Evolutionary conservation across 1,140 invertebrate genomes (phyloP), one percentile per base, ranked within the genome.

Genomic region (Anoplophora glabripennis): DNA sequence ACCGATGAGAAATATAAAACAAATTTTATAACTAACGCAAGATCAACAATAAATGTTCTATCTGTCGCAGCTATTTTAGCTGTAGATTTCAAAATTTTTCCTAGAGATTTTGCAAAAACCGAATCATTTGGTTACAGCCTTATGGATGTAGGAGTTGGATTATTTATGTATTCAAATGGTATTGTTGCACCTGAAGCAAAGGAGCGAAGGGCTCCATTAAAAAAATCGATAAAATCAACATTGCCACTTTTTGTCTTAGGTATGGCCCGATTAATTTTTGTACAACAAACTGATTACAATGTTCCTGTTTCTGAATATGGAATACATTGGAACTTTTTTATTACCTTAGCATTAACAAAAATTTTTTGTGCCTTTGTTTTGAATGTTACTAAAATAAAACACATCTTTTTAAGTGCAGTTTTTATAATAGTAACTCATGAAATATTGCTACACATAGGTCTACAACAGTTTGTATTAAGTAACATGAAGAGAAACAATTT

Each of bases 271-370:
- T 85, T 81, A 57, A 28, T 86, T 1, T 74, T 83, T n/a, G 77
- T 88, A 9, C 84, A 84, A 69, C 68, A 80, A 56, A 74, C 87
- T 3, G 82, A 90, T 54, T 98, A 98, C 76, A 88, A 93, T 53
- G 86, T 90, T 70, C 89, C 94, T 75, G 82, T 92, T 0, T 84
- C 86, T 5, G 96, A 98, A 73, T 99, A 98, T 80, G 96, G 96
- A 3, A 80, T 89, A 4, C 94, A 98, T 77, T 96, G 95, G 92
- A 99, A 99, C 76, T 98, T 98, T 73, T 98, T 98, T 72, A 86
- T 96, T 56, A 97, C 93, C 1, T 74, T 98, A 36, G 92, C 90
- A 18, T 77, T 88, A 41, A 87, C 92, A 4, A 94, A 93, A 81
- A 71, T 94, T 0, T 69, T 90, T 15, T 84, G 84, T 17, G 83